Base-by-base conservation (phyloP, 2,888 invertebrate species). In the Tigriopus californicus region DNA sequence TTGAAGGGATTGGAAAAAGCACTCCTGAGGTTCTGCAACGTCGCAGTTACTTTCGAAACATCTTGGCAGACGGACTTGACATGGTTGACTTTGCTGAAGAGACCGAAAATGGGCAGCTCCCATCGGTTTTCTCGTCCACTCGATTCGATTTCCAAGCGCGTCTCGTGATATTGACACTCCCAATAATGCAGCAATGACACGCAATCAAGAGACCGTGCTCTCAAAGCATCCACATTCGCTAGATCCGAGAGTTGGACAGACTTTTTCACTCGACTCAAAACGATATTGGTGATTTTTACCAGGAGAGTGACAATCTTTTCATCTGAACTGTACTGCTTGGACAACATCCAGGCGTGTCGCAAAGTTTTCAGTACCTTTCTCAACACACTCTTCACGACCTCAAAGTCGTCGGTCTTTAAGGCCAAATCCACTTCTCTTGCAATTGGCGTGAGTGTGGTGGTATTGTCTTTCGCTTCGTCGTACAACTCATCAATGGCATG, bases 81-180 rank as follows among this genome's bases (percentile, higher is more conserved):
- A 25, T 59, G 59, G 13, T 59, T 15, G 20, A 51, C 22, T 11
- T 22, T 25, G 12, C 41, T 15, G 41, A 59, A 59, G n/a, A 42
- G 41, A 11, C n/a, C 41, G n/a, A 40, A 18, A 12, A 59, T 41
- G 2, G 33, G 18, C 20, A 59, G 52, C 22, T 59, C 59, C 59
- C 59, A 59, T 59, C 59, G n/a, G n/a, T 33, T 52, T 52, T 59
- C 59, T 5, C 49, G 22, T n/a, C 59, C 42, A n/a, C 52, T 52
- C 2, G 51, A 33, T 41, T 59, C 59, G 15, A 59, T 59, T 18
- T 24, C 59, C n/a, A 18, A 18, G 18, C 59, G n/a, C 6, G 49
- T 49, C 33, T 49, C 46, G 10, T 46, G 41, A 44, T 25, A 56
- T 20, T 20, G 42, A 22, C 13, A 13, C 13, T 44, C 44, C 56